Evolutionary conservation across 2,888 invertebrate genomes (phyloP).

Genomic region (Epinotia brunnichana): DNA sequence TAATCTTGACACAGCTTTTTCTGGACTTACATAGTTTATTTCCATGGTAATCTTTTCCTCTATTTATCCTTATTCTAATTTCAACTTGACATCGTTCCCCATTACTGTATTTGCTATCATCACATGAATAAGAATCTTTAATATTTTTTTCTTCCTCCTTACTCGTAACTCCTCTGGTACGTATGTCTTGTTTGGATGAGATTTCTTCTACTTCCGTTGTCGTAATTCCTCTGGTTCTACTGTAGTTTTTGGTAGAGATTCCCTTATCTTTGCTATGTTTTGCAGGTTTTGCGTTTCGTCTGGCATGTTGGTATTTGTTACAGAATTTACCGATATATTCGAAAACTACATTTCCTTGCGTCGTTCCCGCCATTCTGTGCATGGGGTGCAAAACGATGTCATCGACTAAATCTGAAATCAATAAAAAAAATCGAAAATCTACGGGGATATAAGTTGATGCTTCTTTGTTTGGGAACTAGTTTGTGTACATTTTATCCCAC

Average conservation of each 20-base stretch:
- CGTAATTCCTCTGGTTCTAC: background rate
- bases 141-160: background rate
- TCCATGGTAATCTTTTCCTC: background rate
- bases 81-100: background rate
- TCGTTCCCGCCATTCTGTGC: slow-evolving; percentile 21
- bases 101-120: background rate
- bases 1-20: background rate
- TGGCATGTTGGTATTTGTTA: background rate
- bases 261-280: background rate
- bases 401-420: slow-evolving; percentile 14
- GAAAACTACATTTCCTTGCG: slow-evolving; percentile 12
- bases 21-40: background rate
- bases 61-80: slow-evolving; percentile 13
- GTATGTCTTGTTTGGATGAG: background rate
- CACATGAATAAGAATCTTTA: background rate
- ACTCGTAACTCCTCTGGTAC: background rate
- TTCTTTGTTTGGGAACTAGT: no score
- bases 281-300: background rate
- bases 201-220: background rate
- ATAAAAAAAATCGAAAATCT: background rate
- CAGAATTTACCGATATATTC: slow-evolving; percentile 1
- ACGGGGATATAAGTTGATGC: no score
- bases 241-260: background rate
- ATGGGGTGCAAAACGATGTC: slow-evolving; percentile 1
- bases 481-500: no score